Evolutionary conservation across 2,888 invertebrate species (phyloP), one percentile per base, ranked within the genome.

Genomic region (Rhabditoides inermis): DNA sequence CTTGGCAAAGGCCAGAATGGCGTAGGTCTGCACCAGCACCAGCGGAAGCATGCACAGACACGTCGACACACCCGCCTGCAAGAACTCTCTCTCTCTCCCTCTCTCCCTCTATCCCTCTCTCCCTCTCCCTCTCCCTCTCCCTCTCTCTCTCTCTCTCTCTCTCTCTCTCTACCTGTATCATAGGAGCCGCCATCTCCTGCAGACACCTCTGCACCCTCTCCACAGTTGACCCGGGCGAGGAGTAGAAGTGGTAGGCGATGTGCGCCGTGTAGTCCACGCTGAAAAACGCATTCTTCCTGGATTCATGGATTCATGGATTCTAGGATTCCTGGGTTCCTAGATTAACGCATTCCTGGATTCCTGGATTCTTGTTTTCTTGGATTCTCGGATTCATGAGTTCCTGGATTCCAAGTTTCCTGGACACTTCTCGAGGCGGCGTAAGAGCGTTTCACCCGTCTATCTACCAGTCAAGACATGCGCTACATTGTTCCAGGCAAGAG

Each of bases 1-100:
- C 51, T 74, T 74, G 23, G 74, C 74, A 42, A 74, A 75, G 26
- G 71, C 70, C 6, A 75, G 70, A 32, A 74, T 74, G 10, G 74
- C 69, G 60, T 74, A 74, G 18, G 74, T 74, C 23, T 68, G 68
- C n/a, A 73, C 67, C 48, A 73, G 68, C 30, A 75, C 66, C 44
- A 73, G 55, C 4, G 73, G 73, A n/a, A 72, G 55, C 73, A 73
- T 73, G 54, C 72, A 73, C 10, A 73, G 60, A 39, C 69, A 61
- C 2, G 69, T 69, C 7, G 68, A 68, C 7, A 65, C 44, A 3
- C 68, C 68, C 7, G 68, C 68, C 61, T 61, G 49, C 12, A 52
- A 40, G 26, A 32, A 12, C 15, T 15, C 10, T 32, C 15, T 32
- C 10, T 10, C 32, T 15, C 10, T 32, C 15, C 15, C 10, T 10